These are phyloP conservation scores for Peromyscus attwateri DNA, from an alignment of 2,797 vertebrate species.

Conservation along the genomic window DNA sequence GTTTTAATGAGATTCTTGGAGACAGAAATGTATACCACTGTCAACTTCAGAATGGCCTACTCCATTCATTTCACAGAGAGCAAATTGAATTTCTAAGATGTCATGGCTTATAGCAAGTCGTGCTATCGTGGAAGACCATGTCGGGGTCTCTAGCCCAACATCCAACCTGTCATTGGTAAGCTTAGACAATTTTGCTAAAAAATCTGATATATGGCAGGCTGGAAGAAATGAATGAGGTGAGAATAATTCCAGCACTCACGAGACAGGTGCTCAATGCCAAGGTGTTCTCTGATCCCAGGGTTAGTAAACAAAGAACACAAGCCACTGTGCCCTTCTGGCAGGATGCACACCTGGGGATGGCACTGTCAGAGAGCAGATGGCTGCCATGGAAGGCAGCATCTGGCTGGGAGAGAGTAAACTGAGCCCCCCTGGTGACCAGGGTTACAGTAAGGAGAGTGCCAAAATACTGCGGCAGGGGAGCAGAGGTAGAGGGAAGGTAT, in stretches of 20 bases:
- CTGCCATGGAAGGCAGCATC: neutral
- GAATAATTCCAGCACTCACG: neutral
- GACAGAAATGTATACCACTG: neutral
- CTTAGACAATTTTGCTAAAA: neutral
- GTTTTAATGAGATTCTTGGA: neutral
- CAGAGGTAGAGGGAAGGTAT: too few species aligned
- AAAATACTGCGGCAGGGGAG: too few species aligned
- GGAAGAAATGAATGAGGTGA: neutral
- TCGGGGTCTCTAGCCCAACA: neutral
- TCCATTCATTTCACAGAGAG: neutral
- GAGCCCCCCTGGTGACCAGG: neutral
- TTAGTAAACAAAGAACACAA: neutral
- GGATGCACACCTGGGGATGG: neutral
- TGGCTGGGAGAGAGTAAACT: fast-evolving
- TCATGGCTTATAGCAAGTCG: neutral
- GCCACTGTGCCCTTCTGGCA: neutral
- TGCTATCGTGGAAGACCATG: neutral
- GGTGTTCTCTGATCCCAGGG: neutral
- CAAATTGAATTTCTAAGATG: neutral
- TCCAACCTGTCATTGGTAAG: neutral
- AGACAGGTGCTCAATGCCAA: neutral
- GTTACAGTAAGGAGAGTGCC: neutral
- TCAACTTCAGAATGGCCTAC: neutral
- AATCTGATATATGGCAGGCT: neutral
- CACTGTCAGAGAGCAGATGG: neutral